Conservation (phyloP, 2,797 vertebrate genomes). For the Pangasius krempfi region DNA sequence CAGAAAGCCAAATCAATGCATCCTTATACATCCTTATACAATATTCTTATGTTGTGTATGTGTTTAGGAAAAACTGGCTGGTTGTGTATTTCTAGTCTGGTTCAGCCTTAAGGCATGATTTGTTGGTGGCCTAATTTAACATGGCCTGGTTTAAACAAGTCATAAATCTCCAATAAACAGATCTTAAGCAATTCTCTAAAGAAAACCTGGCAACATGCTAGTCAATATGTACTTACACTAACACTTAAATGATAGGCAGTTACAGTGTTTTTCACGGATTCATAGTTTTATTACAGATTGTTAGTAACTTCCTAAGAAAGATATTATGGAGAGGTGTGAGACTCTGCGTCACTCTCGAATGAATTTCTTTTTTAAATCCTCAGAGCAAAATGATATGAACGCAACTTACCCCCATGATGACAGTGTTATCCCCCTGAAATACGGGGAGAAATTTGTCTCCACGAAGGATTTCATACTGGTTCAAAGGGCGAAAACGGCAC, state of each 20-base stretch:
- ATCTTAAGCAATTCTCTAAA: not conserved
- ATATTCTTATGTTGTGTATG: not conserved
- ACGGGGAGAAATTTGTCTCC: constrained; percentile 90
- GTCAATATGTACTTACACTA: not conserved
- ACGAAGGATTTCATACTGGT: constrained; percentile 85
- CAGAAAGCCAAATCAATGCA: not conserved
- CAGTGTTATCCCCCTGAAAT: constrained; percentile 88
- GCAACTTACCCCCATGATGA: constrained; percentile 87
- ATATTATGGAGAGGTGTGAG: not conserved
- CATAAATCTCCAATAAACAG: not conserved
- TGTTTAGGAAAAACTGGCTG: not conserved
- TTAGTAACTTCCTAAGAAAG: constrained; percentile 3
- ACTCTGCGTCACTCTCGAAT: constrained; percentile 36
- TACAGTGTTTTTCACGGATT: not conserved
- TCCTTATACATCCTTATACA: not conserved
- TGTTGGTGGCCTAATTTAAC: constrained; percentile 5
- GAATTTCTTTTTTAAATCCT: not conserved
- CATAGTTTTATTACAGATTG: not conserved
- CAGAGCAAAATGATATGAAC: not conserved
- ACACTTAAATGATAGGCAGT: not conserved
- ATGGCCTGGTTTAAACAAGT: not conserved
- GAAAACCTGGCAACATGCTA: not conserved
- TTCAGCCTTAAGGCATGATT: not conserved
- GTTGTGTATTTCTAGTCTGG: not conserved
- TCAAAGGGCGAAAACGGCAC: constrained; percentile 92